Conservation (phyloP, 2,797 vertebrate species). For the Cuculus canorus region DNA sequence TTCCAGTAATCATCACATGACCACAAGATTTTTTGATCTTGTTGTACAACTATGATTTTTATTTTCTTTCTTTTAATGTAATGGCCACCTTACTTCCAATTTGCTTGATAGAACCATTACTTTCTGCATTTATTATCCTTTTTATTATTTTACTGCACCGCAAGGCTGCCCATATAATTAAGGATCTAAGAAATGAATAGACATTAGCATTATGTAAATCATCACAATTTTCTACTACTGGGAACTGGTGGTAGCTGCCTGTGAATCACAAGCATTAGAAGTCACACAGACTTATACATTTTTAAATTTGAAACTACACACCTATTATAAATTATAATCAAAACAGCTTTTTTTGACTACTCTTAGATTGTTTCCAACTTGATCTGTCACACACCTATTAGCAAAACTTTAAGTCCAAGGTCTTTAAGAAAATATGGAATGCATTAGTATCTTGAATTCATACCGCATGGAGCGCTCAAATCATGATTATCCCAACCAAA, state of each 20-base stretch:
- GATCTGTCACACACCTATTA: constrained; percentile 42
- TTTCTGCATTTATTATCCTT: constrained; percentile 36
- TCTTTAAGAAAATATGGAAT: not conserved
- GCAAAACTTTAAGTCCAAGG: not conserved
- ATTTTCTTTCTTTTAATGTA: not conserved
- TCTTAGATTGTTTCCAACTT: constrained; percentile 10
- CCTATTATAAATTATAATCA: constrained; percentile 27
- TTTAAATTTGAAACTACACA: constrained; percentile 21
- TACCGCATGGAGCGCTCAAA: not conserved
- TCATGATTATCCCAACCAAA: constrained; percentile 20
- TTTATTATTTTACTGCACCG: constrained; percentile 46
- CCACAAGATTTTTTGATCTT: too few relatives aligned
- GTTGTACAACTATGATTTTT: not conserved
- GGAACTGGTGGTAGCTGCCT: constrained; percentile 15
- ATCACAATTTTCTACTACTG: constrained; percentile 47
- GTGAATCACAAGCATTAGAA: constrained; percentile 40
- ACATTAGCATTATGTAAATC: constrained; percentile 59
- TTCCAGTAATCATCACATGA: not conserved
- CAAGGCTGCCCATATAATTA: constrained; percentile 43
- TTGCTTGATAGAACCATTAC: constrained; percentile 13
- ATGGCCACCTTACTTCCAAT: not conserved
- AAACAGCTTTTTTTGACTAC: constrained; percentile 8
- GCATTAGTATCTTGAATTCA: constrained; percentile 23
- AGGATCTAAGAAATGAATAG: constrained; percentile 62
- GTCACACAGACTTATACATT: not conserved